Base-by-base conservation (phyloP, 2,113 vertebrate species). In the Podarcis muralis region DNA sequence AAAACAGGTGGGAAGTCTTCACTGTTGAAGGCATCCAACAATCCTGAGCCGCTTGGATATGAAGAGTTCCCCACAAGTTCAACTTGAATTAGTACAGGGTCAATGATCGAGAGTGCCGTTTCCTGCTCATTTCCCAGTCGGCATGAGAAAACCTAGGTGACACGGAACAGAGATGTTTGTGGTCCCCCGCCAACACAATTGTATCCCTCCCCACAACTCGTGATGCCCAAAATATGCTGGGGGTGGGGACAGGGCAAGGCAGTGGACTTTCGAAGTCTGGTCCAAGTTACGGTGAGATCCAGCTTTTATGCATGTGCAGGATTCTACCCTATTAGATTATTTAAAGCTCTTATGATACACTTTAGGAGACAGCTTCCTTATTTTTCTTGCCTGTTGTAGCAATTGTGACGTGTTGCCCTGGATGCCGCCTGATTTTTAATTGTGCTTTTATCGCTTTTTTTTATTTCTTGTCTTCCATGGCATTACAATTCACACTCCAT, bases 21-120 rank as follows among this genome's bases (percentile, higher is more conserved):
- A 59, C 98, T 98, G 15, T 98, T 99, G 95, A 99, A 99, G 15
- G 99, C 99, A 84, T 99, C 99, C 95, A 99, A 94, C 32, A 99
- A 94, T 2, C 99, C 99, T 0, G 98, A 98, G 84, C 97, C 98
- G 88, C 97, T 98, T n/a, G 98, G 98, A 84, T 99, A 99, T 1
- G 98, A 98, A 85, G 99, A 98, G 93, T 98, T 99, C 9, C 98
- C 98, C 94, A 98, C 97, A 32, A 99, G 97, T 91, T 99, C 99
- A 92, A 99, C 93, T 23, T 99, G 98, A 74, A 99, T 96, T 79
- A 99, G 98, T 30, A 99, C 98, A 0, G 99, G 99, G 90, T 99
- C 99, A 2, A 99, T 97, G 87, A 99, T 99, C 4, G 99, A 99
- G 89, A 99, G 96, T 0, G 99, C 99, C 0, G 98, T 99, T 88